Percentiles rank a stretch among this genome's conserved stretches.
phyloP scores from a whole-genome alignment of 2,888 invertebrate genomes.

The Xanthorhoe designata region DNA sequence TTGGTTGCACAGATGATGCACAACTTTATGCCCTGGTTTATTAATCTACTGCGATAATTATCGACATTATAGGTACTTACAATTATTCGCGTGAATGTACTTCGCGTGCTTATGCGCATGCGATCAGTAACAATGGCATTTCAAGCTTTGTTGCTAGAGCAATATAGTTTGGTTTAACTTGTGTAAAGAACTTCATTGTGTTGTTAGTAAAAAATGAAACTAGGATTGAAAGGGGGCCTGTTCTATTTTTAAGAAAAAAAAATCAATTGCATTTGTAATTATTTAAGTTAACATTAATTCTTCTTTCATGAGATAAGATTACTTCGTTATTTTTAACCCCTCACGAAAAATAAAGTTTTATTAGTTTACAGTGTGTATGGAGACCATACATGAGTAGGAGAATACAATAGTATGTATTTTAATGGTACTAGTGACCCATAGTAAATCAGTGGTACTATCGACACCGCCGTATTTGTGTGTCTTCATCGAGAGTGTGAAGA shows the following conservation, averaged over 20 bases:
- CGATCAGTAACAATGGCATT: background rate
- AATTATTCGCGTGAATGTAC: constrained; percentile 12
- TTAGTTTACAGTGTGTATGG: too few relatives aligned
- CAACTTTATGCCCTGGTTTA: constrained; percentile 28
- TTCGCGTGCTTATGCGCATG: constrained; percentile 34
- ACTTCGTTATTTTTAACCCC: too few relatives aligned
- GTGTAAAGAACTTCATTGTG: background rate
- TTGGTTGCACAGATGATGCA: constrained; percentile 16
- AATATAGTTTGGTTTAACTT: constrained; percentile 1
- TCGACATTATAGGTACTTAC: constrained; percentile 19
- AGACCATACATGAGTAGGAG: too few relatives aligned
- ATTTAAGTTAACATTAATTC: background rate
- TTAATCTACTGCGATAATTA: constrained; percentile 32
- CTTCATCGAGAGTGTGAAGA: too few relatives aligned
- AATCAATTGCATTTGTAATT: background rate
- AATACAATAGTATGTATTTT: too few relatives aligned
- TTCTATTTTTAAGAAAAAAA: background rate
- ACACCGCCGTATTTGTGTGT: too few relatives aligned
- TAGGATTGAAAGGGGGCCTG: background rate
- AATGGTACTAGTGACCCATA: too few relatives aligned
- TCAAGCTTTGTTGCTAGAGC: constrained; percentile 2
- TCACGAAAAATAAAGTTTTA: too few relatives aligned
- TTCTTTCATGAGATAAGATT: background rate
- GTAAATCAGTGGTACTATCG: too few relatives aligned
- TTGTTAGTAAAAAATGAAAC: background rate